phyloP scores from a whole-genome alignment of 2,888 invertebrate genomes.

The Epiperipatus broadwayi region DNA sequence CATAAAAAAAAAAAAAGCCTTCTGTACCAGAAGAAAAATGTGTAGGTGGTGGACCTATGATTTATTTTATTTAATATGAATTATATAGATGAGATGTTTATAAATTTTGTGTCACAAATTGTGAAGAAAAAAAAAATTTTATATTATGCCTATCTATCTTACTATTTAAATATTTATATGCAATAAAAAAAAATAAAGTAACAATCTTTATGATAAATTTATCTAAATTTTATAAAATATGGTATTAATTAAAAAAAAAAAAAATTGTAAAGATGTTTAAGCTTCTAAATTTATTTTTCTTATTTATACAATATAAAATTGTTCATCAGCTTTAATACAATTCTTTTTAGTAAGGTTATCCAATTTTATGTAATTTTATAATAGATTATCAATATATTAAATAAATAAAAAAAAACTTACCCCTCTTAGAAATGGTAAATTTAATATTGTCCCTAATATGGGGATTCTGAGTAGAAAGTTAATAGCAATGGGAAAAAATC shows the following conservation, averaged over 20 bases:
- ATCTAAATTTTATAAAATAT: too few relatives aligned
- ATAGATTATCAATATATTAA: conserved; percentile 6
- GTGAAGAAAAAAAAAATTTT: too few relatives aligned
- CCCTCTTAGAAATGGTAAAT: conserved; percentile 68
- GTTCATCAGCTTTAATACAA: neutral
- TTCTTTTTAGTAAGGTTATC: neutral
- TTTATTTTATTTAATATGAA: too few relatives aligned
- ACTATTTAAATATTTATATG: too few relatives aligned
- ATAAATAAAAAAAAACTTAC: conserved; percentile 34
- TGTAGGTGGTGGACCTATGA: too few relatives aligned
- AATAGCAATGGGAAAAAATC: conserved; percentile 87
- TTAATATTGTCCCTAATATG: conserved; percentile 65
- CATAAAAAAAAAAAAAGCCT: too few relatives aligned
- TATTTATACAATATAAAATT: neutral
- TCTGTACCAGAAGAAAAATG: too few relatives aligned
- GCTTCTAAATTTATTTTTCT: neutral
- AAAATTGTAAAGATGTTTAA: conserved; percentile 15
- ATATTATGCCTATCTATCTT: too few relatives aligned
- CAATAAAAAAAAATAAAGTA: too few relatives aligned
- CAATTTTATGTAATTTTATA: neutral
- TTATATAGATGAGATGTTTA: too few relatives aligned
- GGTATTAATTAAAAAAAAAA: conserved; percentile 30
- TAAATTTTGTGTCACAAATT: too few relatives aligned
- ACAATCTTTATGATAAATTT: too few relatives aligned
- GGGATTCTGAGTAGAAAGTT: conserved; percentile 87